Conservation (phyloP, 2,888 invertebrate species). For the Plemyria rubiginata region DNA sequence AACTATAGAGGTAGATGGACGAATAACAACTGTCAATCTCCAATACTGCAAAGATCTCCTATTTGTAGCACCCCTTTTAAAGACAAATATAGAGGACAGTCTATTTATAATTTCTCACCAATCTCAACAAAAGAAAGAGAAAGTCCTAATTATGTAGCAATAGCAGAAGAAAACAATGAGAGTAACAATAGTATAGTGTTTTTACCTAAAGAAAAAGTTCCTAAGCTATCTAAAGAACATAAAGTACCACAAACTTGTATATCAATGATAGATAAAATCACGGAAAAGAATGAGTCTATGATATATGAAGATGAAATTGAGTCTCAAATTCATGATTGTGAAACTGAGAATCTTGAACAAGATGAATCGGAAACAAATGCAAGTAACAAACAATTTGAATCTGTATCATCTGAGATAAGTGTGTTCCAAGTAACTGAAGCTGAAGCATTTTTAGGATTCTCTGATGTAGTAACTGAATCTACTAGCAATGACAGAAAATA, state of each 20-base stretch:
- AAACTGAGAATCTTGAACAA: conserved; percentile 10
- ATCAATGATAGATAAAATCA: background rate
- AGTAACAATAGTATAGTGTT: conserved; percentile 46
- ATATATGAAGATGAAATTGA: conserved; percentile 21
- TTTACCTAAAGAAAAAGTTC: conserved; percentile 37
- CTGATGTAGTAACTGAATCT: conserved; percentile 29
- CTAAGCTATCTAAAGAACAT: conserved; percentile 26
- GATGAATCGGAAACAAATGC: conserved; percentile 8
- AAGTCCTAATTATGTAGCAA: conserved; percentile 47
- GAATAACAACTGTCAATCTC: conserved; percentile 51
- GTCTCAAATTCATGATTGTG: conserved; percentile 1
- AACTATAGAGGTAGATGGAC: conserved; percentile 48
- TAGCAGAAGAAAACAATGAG: conserved; percentile 49
- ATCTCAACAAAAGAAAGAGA: conserved; percentile 48
- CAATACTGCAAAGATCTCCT: conserved; percentile 58
- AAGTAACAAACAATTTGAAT: conserved; percentile 12
- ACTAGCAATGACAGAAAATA: conserved; percentile 8
- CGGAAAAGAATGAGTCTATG: conserved; percentile 8
- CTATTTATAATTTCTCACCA: conserved; percentile 75
- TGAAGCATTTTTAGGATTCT: conserved; percentile 62
- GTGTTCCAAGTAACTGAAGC: conserved; percentile 53
- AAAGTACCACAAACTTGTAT: conserved; percentile 5
- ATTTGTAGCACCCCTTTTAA: conserved; percentile 74
- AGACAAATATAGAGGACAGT: conserved; percentile 69
- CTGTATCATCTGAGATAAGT: conserved; percentile 39